phyloP scores from a whole-genome alignment of 2,888 invertebrate genomes.

The Drosophila parthenogenetica region DNA sequence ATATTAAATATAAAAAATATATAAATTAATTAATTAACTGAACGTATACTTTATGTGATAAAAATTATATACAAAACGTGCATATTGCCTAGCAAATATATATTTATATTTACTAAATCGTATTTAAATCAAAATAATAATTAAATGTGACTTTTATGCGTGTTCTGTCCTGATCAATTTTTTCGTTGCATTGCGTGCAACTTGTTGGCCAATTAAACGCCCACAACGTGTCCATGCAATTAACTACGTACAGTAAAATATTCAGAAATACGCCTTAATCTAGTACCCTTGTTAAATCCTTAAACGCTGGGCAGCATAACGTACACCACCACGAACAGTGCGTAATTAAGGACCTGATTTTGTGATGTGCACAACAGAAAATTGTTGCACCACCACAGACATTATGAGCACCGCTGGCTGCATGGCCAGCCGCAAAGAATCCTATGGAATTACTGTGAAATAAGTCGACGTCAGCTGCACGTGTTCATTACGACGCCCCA shows the following conservation, averaged over 20 bases:
- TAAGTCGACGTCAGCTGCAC: constrained; percentile 43
- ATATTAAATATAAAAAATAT: background rate
- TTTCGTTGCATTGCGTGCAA: constrained; percentile 3
- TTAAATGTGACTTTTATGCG: too few relatives aligned
- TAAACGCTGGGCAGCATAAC: constrained; percentile 4
- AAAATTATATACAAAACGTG: background rate
- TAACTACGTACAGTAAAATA: constrained; percentile 13
- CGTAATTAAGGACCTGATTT: constrained; percentile 46
- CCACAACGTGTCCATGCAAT: constrained; percentile 1
- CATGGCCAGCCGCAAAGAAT: constrained; percentile 24
- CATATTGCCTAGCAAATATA: background rate
- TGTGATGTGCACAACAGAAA: constrained; percentile 35
- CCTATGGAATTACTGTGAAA: constrained; percentile 45
- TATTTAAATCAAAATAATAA: background rate
- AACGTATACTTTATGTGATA: constrained; percentile 15
- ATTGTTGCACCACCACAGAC: constrained; percentile 1
- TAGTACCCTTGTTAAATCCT: constrained; percentile 12
- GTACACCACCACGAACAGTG: background rate
- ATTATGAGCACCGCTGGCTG: background rate
- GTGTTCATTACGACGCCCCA: constrained; percentile 47
- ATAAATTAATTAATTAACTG: background rate
- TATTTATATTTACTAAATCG: background rate
- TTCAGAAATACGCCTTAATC: constrained; percentile 13
- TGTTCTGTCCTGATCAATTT: background rate
- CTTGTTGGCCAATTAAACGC: constrained; percentile 3